A percentile compares a stretch with the other conserved stretches of the same genome.
phyloP scores from a whole-genome alignment of 2,888 invertebrate species.

The Heterodera filipjevi region DNA sequence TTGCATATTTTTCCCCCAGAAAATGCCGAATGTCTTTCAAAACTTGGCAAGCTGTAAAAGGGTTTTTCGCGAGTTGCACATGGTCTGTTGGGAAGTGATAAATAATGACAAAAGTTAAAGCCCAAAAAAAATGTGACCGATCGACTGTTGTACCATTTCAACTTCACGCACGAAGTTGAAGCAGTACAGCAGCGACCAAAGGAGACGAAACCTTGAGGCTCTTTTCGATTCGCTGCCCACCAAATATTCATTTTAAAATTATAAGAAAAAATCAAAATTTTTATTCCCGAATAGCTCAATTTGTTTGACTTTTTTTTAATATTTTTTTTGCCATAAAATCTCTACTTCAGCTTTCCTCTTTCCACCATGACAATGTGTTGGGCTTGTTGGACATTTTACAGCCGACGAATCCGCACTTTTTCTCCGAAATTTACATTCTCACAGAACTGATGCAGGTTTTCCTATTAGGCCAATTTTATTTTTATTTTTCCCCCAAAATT shows the following conservation, averaged over 20 bases:
- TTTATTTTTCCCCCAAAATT: conserved; percentile 75
- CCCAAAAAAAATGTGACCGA: too few relatives aligned
- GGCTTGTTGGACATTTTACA: conserved; percentile 97
- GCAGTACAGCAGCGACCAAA: too few relatives aligned
- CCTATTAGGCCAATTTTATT: neutral
- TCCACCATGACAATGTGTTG: conserved; percentile 99
- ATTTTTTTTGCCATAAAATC: too few relatives aligned
- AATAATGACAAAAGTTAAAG: too few relatives aligned
- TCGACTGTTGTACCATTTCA: too few relatives aligned
- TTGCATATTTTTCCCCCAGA: conserved; percentile 69
- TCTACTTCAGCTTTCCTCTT: conserved; percentile 90
- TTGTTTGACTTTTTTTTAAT: neutral
- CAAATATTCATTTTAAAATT: too few relatives aligned
- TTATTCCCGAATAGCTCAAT: too few relatives aligned
- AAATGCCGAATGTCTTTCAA: conserved; percentile 99
- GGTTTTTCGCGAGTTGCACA: conserved; percentile 96
- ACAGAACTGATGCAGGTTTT: conserved; percentile 14
- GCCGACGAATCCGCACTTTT: conserved; percentile 97
- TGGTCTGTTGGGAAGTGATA: conserved; percentile 70
- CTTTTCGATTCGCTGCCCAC: too few relatives aligned
- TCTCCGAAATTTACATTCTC: conserved; percentile 91
- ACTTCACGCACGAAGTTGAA: too few relatives aligned
- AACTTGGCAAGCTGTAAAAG: conserved; percentile 97
- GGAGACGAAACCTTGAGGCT: too few relatives aligned
- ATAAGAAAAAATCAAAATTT: too few relatives aligned